Evolutionary conservation across 2,797 vertebrate species (phyloP).

Genomic region (Neopelma chrysocephalum): DNA sequence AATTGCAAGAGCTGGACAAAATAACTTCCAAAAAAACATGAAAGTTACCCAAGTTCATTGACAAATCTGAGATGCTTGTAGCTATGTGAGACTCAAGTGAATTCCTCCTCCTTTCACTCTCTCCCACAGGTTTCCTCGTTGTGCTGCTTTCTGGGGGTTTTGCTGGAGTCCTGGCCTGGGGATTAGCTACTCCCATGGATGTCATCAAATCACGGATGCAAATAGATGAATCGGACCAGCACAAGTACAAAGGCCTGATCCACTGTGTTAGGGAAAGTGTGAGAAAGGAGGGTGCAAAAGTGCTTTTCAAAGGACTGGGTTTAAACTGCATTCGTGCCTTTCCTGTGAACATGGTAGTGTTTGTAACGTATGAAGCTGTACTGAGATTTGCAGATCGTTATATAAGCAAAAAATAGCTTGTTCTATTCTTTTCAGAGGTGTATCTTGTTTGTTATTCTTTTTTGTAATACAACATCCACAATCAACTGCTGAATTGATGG

Average conservation of each 20-base stretch:
- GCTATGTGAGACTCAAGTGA: accelerated
- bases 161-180: conserved; percentile 87
- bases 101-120: neutral
- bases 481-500: neutral
- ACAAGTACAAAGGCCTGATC: conserved; percentile 82
- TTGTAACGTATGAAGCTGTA: conserved; percentile 84
- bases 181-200: conserved; percentile 89
- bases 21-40: neutral
- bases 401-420: neutral
- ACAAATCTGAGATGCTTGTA: neutral
- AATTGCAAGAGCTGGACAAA: neutral
- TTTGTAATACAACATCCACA: neutral
- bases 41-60: neutral
- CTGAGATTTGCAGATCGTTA: conserved; percentile 66
- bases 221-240: conserved; percentile 78
- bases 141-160: conserved; percentile 88
- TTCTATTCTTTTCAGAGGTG: neutral
- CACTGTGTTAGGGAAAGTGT: conserved; percentile 84
- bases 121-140: conserved; percentile 74
- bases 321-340: conserved; percentile 91
- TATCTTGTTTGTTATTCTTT: neutral
- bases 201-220: conserved; percentile 93
- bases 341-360: conserved; percentile 91
- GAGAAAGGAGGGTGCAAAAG: conserved; percentile 79
- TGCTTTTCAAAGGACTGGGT: conserved; percentile 89